Percentiles rank a stretch among this genome's conserved stretches.
Conservation (phyloP, 2,113 vertebrate genomes). For the Argyrosomus japonicus region DNA sequence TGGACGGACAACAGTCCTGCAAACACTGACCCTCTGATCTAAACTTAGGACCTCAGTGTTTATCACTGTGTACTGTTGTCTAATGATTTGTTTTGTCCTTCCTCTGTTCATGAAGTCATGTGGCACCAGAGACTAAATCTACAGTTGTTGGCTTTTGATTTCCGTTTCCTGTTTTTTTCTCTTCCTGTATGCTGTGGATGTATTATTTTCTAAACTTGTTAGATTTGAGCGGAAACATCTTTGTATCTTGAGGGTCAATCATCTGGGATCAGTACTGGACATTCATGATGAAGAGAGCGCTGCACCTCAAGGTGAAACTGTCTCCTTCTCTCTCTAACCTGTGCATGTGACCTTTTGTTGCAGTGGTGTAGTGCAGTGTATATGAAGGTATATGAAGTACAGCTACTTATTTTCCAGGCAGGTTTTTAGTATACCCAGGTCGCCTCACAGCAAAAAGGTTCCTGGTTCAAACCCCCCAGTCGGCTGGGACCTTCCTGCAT, state of each 20-base stretch:
- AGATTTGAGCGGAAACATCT: background rate
- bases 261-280: background rate
- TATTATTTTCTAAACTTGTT: background rate
- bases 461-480: too few species aligned
- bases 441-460: too few species aligned
- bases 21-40: background rate
- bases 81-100: background rate
- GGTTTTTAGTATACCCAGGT: too few species aligned
- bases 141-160: background rate
- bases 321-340: background rate
- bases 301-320: background rate
- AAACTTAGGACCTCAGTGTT: slow-evolving; percentile 5
- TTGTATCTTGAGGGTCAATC: background rate
- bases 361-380: too few species aligned
- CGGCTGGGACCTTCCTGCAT: too few species aligned
- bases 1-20: background rate
- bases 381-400: too few species aligned
- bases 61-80: background rate
- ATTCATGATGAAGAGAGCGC: background rate
- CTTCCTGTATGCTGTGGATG: background rate
- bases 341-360: background rate
- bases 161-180: background rate
- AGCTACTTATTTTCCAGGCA: too few species aligned
- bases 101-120: background rate
- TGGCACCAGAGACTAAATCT: background rate